Evolutionary conservation across 1,140 invertebrate species (phyloP).

Genomic region (Ectropis grisescens): DNA sequence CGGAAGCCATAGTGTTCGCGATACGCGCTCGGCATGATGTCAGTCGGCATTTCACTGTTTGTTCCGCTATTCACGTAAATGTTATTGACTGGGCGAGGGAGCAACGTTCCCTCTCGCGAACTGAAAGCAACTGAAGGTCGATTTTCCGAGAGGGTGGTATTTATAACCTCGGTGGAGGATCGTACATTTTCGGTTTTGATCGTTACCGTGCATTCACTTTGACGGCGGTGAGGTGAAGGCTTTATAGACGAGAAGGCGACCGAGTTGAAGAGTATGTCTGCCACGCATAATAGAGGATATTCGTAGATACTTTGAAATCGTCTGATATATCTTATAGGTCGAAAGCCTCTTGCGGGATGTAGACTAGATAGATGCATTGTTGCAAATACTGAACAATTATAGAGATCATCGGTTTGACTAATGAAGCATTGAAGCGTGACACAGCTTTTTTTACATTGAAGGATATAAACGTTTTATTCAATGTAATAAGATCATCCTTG

Average conservation of each 20-base stretch:
- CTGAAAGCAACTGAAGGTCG: conserved; percentile 13
- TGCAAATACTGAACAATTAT: no score
- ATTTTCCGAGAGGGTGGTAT: conserved; percentile 20
- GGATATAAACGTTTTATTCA: no score
- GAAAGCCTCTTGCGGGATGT: no score
- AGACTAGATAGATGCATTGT: no score
- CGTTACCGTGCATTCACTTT: conserved; percentile 29
- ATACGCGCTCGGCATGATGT: conserved; percentile 40
- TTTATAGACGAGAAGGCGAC: conserved; percentile 11
- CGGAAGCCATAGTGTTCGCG: conserved; percentile 33
- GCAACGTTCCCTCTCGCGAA: conserved; percentile 1
- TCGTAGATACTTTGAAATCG: no score
- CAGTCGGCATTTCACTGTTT: conserved; percentile 53
- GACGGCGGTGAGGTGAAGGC: conserved; percentile 14
- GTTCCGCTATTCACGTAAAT: conserved; percentile 13
- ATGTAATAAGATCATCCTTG: no score
- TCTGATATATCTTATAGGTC: no score
- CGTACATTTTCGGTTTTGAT: conserved; percentile 20
- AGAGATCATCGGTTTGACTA: no score
- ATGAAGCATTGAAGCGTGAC: no score
- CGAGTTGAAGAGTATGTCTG: conserved; percentile 6
- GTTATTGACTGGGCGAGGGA: conserved; percentile 3
- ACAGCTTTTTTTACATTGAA: no score
- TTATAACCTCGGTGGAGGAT: conserved; percentile 20
- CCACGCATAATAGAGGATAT: no score